A percentile compares a stretch with the other conserved stretches of the same genome.
phyloP scores from a whole-genome alignment of 2,113 vertebrate genomes.

The Mormoops blainvillei region DNA sequence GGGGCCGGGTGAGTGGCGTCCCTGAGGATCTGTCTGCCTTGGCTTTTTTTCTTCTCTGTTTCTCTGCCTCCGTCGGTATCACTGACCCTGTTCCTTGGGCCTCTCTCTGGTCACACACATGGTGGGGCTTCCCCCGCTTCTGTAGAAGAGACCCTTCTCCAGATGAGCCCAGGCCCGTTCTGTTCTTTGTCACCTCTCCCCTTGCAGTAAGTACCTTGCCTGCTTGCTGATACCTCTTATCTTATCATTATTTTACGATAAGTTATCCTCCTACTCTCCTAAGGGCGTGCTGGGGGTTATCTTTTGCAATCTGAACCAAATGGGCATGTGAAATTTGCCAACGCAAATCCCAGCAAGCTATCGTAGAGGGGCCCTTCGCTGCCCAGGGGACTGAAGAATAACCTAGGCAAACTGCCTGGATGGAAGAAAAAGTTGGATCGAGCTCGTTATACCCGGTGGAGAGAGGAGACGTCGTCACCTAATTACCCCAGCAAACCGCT shows the following conservation, averaged over 20 bases:
- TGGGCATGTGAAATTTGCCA: background rate
- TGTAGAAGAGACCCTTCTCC: background rate
- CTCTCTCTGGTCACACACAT: background rate
- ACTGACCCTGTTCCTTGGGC: background rate
- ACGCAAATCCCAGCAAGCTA: background rate
- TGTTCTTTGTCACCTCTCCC: too few relatives aligned
- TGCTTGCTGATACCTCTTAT: background rate
- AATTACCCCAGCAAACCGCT: too few relatives aligned
- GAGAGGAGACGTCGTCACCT: background rate
- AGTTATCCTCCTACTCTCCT: background rate
- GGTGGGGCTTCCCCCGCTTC: background rate
- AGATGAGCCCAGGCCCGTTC: background rate
- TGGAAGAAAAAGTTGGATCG: background rate
- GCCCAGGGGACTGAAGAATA: background rate
- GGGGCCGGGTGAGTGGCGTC: fast-evolving
- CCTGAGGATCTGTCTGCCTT: background rate
- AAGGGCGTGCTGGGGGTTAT: background rate
- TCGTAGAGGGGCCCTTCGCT: background rate
- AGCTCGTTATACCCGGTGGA: too few relatives aligned
- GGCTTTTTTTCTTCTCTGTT: background rate
- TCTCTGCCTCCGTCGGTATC: background rate
- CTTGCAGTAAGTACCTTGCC: too few relatives aligned
- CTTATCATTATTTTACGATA: background rate
- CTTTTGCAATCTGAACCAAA: background rate
- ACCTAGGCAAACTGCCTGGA: too few relatives aligned